Base-by-base conservation (phyloP, 1,140 invertebrate species). In the Megathymus violae region DNA sequence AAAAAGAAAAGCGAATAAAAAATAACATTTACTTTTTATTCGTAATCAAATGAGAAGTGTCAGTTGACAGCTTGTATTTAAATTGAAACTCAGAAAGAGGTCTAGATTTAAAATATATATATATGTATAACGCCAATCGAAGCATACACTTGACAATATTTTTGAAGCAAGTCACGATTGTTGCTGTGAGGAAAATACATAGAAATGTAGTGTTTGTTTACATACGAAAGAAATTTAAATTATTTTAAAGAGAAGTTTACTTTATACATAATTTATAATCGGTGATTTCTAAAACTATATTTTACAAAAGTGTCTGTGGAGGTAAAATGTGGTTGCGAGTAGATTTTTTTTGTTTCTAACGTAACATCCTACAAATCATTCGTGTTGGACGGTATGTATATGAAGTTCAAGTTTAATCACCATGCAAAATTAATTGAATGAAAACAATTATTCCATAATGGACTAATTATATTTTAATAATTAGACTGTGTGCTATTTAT, bases 281-380 rank as follows among this genome's bases (percentile, higher is more conserved):
- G n/a, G n/a, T n/a, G n/a, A n/a, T n/a, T n/a, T n/a, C n/a, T n/a
- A n/a, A n/a, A n/a, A n/a, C n/a, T n/a, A n/a, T n/a, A n/a, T 31
- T 16, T 43, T 3, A 56, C 40, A 9, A 14, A 14, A 43, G 38
- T 43, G 19, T 43, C 14, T 52, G 27, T 9, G 38, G 22, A 25
- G 76, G 63, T 82, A 78, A 85, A 76, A 61, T 85, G 82, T 85
- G 82, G 82, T 82, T 85, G 72, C 69, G 64, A 43, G 63, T n/a
- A n/a, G n/a, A n/a, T n/a, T n/a, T 72, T 68, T 73, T 60, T 66
- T 50, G 69, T 51, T 27, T 19, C 25, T 40, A 13, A 31, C 1
- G 9, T 9, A 31, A 31, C 4, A 9, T 9, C 27, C 27, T 31
- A 4, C 16, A 61, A 46, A 46, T 48, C 27, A 11, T 41, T 31